Evolutionary conservation across 2,888 invertebrate genomes (phyloP), one percentile per base, ranked within the genome.

Genomic region (Drosophila meridionalis): DNA sequence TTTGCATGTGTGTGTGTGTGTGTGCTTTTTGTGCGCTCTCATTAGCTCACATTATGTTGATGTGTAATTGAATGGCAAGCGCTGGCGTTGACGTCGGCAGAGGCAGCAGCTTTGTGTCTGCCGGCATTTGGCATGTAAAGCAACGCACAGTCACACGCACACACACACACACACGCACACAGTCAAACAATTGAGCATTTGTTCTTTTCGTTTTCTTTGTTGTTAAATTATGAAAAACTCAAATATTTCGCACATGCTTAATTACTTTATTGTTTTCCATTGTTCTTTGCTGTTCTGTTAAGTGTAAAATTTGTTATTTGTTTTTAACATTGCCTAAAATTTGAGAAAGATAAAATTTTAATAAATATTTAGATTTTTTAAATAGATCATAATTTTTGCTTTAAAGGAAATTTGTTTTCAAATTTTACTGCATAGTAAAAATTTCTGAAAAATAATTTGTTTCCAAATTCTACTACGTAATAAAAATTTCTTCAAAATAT

Each of bases 11-110:
- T 55, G 63, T 57, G n/a, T 57, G 38, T 43, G 20, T 43, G 43
- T 60, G 48, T 20, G n/a, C 32, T 36, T 43, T 47, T 63, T 60
- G 53, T 52, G 42, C 69, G 69, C 87, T 69, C 66, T 73, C 75
- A 90, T 90, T 85, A 88, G 87, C 83, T 57, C 75, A 70, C 59
- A 86, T 90, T 80, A 88, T 80, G 87, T 69, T 80, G 69, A 88
- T 86, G 67, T 70, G 83, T 71, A 20, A 20, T 87, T 85, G 85
- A 73, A 74, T 74, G 66, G 55, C 48, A 45, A 78, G 66, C 76
- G 81, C 73, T 48, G 65, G 38, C 67, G 67, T 60, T 48, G 53
- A 26, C 36, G 32, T 62, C 50, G 79, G 40, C 55, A 58, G 62
- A 45, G 60, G 53, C 43, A 43, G 42, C 30, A 26, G 53, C 64